A percentile compares a stretch with the other conserved stretches of the same genome.
These are phyloP conservation scores for Dryomyza anilis DNA, from an alignment of 2,888 invertebrate species.

Conservation along the genomic window DNA sequence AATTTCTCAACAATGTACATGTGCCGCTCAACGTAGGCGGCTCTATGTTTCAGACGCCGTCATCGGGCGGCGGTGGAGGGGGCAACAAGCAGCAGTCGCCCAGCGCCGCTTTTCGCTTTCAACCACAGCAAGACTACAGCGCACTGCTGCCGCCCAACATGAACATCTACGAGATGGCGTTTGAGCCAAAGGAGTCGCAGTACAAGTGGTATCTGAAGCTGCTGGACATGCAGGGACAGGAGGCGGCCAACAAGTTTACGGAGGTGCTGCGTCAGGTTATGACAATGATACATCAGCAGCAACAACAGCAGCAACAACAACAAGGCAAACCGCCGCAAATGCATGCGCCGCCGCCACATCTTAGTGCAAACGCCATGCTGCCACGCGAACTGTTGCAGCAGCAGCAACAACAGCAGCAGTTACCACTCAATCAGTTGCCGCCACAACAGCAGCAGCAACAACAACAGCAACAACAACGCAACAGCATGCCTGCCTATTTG, in stretches of 20 bases:
- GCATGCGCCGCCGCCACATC: conserved; percentile 33
- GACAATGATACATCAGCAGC: conserved; percentile 50
- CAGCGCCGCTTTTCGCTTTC: conserved; percentile 44
- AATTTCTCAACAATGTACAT: conserved; percentile 67
- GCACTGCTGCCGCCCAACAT: conserved; percentile 65
- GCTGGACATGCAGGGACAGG: conserved; percentile 64
- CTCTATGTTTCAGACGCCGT: conserved; percentile 41
- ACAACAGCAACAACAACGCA: conserved; percentile 12
- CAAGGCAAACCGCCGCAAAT: conserved; percentile 36
- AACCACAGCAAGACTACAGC: conserved; percentile 54
- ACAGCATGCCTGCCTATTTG: conserved; percentile 32
- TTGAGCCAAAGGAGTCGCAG: conserved; percentile 64
- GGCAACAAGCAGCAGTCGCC: conserved; percentile 43
- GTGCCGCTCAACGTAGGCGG: conserved; percentile 47
- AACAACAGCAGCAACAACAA: conserved; percentile 37
- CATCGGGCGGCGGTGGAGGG: conserved; percentile 31
- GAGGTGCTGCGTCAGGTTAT: conserved; percentile 59
- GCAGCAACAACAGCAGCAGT: conserved; percentile 42
- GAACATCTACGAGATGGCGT: conserved; percentile 66
- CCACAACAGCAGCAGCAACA: conserved; percentile 13
- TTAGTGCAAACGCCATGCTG: conserved; percentile 34
- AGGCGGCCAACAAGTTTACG: conserved; percentile 66
- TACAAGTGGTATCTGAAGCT: conserved; percentile 66
- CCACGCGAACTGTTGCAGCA: conserved; percentile 40
- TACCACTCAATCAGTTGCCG: conserved; percentile 29